phyloP scores from a whole-genome alignment of 1,140 invertebrate genomes.

The Caenorhabditis briggsae region DNA sequence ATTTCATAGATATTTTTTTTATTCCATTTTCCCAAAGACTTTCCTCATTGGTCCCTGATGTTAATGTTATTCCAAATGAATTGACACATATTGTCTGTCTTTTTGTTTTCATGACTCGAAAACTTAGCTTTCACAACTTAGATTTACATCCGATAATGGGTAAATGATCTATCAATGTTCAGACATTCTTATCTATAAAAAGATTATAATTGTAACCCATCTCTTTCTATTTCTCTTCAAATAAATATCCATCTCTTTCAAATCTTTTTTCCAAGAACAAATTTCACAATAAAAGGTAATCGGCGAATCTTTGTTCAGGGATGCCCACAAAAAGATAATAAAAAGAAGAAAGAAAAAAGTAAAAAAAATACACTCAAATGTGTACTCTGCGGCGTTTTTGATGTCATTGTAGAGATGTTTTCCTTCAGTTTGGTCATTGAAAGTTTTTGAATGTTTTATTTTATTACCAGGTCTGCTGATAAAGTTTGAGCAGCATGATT shows the following conservation, averaged over 20 bases:
- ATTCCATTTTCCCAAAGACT: not conserved
- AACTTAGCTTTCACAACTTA: not conserved
- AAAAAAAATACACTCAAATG: not conserved
- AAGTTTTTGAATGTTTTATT: not conserved
- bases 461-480: too few relatives aligned
- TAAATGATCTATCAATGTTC: not conserved
- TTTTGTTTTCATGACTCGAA: not conserved
- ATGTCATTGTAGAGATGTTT: not conserved
- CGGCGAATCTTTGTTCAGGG: not conserved
- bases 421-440: not conserved
- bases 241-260: too few relatives aligned
- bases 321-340: slow-evolving; percentile 6
- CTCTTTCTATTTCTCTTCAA: too few relatives aligned
- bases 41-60: not conserved
- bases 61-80: not conserved
- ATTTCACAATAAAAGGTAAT: not conserved
- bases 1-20: not conserved
- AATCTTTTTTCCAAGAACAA: too few relatives aligned
- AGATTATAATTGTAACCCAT: too few relatives aligned
- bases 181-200: too few relatives aligned
- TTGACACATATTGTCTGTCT: not conserved
- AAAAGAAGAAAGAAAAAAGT: not conserved
- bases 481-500: too few relatives aligned
- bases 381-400: slow-evolving; percentile 15
- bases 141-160: slow-evolving; percentile 1